A percentile compares a stretch with the other conserved stretches of the same genome.
Evolutionary conservation across 2,888 invertebrate genomes (phyloP).

Genomic region (Dichetophora obliterata): DNA sequence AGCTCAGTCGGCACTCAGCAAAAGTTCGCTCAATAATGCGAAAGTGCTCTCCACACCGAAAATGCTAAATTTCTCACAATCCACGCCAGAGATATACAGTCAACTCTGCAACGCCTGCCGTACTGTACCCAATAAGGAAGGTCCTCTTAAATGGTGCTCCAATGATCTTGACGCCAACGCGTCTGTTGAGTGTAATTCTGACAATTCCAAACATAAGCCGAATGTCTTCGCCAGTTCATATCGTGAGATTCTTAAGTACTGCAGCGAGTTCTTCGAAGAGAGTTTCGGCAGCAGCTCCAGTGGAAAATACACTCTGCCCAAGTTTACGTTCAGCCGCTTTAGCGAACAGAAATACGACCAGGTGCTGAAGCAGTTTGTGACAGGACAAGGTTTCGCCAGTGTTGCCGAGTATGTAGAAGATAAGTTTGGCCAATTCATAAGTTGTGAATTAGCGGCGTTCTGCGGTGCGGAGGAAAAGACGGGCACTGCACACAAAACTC

Average conservation of each 20-base stretch:
- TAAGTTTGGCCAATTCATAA: slow-evolving; percentile 64
- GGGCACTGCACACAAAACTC: background rate
- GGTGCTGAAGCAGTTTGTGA: slow-evolving; percentile 60
- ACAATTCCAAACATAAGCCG: background rate
- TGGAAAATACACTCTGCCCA: slow-evolving; percentile 51
- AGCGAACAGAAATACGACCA: slow-evolving; percentile 64
- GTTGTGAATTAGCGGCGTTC: slow-evolving; percentile 45
- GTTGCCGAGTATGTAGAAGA: slow-evolving; percentile 62
- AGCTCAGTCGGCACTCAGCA: slow-evolving; percentile 61
- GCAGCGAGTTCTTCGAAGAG: slow-evolving; percentile 63
- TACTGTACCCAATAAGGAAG: background rate
- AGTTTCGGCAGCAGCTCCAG: slow-evolving; percentile 47
- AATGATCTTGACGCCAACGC: background rate
- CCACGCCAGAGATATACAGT: slow-evolving; percentile 50
- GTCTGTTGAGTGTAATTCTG: background rate
- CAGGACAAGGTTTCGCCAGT: slow-evolving; percentile 57
- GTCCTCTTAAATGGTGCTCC: slow-evolving; percentile 12
- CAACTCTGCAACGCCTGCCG: slow-evolving; percentile 58
- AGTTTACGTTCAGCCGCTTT: slow-evolving; percentile 53
- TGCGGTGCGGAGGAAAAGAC: slow-evolving; percentile 37
- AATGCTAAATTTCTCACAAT: slow-evolving; percentile 54
- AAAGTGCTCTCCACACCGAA: slow-evolving; percentile 63
- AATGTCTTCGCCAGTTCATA: slow-evolving; percentile 57
- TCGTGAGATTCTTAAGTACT: slow-evolving; percentile 61
- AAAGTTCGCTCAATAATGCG: slow-evolving; percentile 57